phyloP scores from a whole-genome alignment of 2,797 vertebrate genomes.

The Epinephelus awoara region DNA sequence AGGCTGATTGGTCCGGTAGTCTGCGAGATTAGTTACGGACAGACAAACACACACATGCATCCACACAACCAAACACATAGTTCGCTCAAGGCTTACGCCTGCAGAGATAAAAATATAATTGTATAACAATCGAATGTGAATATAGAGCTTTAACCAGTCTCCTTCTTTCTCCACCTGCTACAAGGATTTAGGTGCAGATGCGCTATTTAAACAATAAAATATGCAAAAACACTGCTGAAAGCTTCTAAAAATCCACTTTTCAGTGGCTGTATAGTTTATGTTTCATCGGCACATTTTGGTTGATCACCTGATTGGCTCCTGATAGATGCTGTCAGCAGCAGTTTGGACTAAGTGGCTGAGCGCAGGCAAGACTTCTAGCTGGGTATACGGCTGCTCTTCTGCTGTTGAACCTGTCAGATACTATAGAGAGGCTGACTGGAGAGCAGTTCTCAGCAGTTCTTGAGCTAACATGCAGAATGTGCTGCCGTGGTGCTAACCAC shows the following conservation, averaged over 20 bases:
- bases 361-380: conserved; percentile 11
- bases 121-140: background rate
- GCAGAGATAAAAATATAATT: background rate
- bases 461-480: conserved; percentile 78
- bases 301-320: conserved; percentile 33
- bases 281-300: conserved; percentile 21
- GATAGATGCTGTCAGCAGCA: conserved; percentile 48
- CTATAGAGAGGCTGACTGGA: conserved; percentile 60
- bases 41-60: too few species aligned
- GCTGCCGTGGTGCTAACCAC: conserved; percentile 74
- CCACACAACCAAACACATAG: too few species aligned
- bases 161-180: background rate
- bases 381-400: conserved; percentile 30
- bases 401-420: conserved; percentile 65
- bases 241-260: background rate
- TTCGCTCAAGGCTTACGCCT: too few species aligned
- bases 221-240: background rate
- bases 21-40: too few species aligned
- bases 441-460: conserved; percentile 68
- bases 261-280: background rate
- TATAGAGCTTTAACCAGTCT: background rate
- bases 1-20: too few species aligned
- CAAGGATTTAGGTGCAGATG: background rate
- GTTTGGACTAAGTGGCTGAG: conserved; percentile 43
- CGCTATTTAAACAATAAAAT: background rate